Base-by-base conservation (phyloP, 2,888 invertebrate species). In the Amphipyra tragopoginis region DNA sequence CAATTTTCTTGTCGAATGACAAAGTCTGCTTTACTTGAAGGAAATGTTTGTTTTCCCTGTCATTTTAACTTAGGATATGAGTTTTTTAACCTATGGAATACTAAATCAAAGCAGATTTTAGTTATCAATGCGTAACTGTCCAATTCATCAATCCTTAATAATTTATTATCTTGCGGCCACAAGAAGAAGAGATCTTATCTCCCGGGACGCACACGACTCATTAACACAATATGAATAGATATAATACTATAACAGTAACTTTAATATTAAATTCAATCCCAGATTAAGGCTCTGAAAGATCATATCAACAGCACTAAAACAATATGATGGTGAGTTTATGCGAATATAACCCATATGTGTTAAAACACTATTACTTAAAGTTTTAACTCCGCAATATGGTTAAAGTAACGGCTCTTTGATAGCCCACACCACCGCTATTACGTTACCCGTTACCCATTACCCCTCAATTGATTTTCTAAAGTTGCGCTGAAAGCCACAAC, bases 401-500 rank as follows among this genome's bases (percentile, higher is more conserved):
- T 39, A 29, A 54, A 39, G 38, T 62, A 45, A 72, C 14, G 36
- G 51, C 29, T 54, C 57, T 62, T 72, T 72, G 51, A 71, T 67
- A 67, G 67, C 7, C 33, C 21, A 47, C 39, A 65, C 36, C 7
- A 43, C 61, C 39, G 21, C 38, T 53, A 56, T 72, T 66, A 56
- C 53, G 33, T 67, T 57, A 42, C 38, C 45, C 61, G 33, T 54
- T 51, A 56, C 49, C 65, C 40, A 52, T 52, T 52, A 52, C 52
- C 43, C 54, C 54, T 52, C 54, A 62, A 70, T 62, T 72, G 70
- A 71, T 71, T 71, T 72, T 67, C 13, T 62, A 42, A 67, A 67
- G 57, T 63, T 52, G 40, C 42, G 33, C 44, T 43, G 34, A 52
- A 58, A 67, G 57, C 63, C 40, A 11, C 57, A 57, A 54, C 21